phyloP scores from a whole-genome alignment of 1,140 invertebrate genomes.

The Spodoptera litura region DNA sequence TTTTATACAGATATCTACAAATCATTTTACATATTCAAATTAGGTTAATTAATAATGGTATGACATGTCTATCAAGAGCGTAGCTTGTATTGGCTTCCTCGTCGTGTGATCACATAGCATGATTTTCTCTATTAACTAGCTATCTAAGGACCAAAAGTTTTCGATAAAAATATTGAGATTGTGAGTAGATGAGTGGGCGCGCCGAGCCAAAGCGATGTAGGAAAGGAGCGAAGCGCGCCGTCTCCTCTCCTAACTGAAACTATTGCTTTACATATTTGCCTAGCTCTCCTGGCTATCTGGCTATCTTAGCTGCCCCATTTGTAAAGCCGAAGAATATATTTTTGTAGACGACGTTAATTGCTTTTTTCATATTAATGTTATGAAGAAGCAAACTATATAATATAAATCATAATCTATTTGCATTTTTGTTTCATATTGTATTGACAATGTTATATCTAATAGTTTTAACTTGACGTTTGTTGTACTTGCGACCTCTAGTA shows the following conservation, averaged over 20 bases:
- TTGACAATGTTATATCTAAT: neutral
- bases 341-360: constrained; percentile 28
- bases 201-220: neutral
- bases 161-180: constrained; percentile 35
- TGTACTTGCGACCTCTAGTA: constrained; percentile 8
- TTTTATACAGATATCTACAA: constrained; percentile 60
- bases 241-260: constrained; percentile 3
- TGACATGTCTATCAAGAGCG: neutral
- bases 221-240: neutral
- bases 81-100: constrained; percentile 39
- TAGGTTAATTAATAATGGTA: constrained; percentile 40
- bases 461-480: constrained; percentile 31
- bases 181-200: constrained; percentile 2
- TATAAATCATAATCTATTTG: constrained; percentile 26
- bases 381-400: constrained; percentile 8
- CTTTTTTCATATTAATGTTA: constrained; percentile 1
- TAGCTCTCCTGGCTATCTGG: neutral
- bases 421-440: neutral
- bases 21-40: constrained; percentile 56
- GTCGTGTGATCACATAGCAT: constrained; percentile 1
- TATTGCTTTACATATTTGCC: constrained; percentile 27
- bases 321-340: constrained; percentile 22
- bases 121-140: constrained; percentile 28
- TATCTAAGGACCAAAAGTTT: constrained; percentile 46
- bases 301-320: neutral